Base-by-base conservation (phyloP, 1,140 invertebrate species). In the Dysdera silvatica region DNA sequence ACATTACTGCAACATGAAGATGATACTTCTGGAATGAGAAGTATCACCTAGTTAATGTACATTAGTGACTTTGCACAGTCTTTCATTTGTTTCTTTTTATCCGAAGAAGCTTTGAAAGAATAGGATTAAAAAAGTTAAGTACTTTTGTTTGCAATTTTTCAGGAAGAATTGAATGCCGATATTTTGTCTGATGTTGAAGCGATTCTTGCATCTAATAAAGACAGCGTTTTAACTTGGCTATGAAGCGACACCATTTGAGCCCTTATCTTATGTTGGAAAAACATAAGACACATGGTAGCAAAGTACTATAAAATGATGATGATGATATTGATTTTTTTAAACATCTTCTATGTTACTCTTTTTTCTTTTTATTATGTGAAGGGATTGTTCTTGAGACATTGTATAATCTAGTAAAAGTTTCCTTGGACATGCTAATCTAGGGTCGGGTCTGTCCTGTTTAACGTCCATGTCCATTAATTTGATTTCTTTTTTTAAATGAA, bases 161-260 rank as follows among this genome's bases (percentile, higher is more conserved):
- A 72, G 54, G 67, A 70, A 35, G 61, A 69, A 33, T 26, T 68
- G 20, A 67, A 63, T 60, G 52, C 60, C 12, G 58, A 67, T 35
- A 67, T 71, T 37, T 37, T 72, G 24, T 72, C 71, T 60, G 80
- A 88, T 84, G 65, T 67, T 35, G 64, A 66, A 61, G 64, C 64
- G 33, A 28, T 66, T 12, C 87, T 91, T 76, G 81, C 90, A 71
- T 88, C 90, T 71, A 89, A 89, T 79, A 83, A 82, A 67, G 87
- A 87, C 70, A 88, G 87, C 74, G 84, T 87, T 66, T 80, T 91
- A 65, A 91, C 88, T 73, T 91, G 89, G 89, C 83, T 91, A 75
- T 91, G 87, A 80, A 49, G n/a, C n/a, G n/a, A n/a, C n/a, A n/a
- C n/a, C n/a, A n/a, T n/a, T n/a, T n/a, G n/a, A n/a, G n/a, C n/a